A percentile compares a stretch with the other conserved stretches of the same genome.
phyloP scores from a whole-genome alignment of 2,797 vertebrate species.

The Enteromius afrohamiltoni region DNA sequence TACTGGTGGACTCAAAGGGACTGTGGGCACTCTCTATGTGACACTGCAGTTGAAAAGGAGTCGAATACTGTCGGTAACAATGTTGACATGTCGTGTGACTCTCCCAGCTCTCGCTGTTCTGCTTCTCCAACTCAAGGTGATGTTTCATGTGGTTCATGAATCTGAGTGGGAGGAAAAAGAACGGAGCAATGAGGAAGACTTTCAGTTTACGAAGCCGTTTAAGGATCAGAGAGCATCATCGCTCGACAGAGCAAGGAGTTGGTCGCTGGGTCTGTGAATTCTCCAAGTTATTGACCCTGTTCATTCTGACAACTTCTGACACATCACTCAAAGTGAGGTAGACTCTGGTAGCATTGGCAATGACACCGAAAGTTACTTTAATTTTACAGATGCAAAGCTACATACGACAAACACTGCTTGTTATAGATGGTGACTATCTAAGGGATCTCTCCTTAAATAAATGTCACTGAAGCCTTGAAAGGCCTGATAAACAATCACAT shows the following conservation, averaged over 20 bases:
- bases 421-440: background rate
- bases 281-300: background rate
- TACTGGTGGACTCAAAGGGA: slow-evolving; percentile 92
- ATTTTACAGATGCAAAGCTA: background rate
- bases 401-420: background rate
- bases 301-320: background rate
- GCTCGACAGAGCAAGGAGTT: too few relatives aligned
- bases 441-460: too few relatives aligned
- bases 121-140: slow-evolving; percentile 97
- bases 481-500: background rate
- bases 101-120: slow-evolving; percentile 98
- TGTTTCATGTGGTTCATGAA: slow-evolving; percentile 99
- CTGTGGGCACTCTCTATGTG: slow-evolving; percentile 98
- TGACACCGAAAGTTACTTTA: background rate
- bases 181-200: background rate
- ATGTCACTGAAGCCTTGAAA: background rate
- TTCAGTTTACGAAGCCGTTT: background rate
- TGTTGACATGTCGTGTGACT: slow-evolving; percentile 99
- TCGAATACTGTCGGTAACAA: slow-evolving; percentile 96
- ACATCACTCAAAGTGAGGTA: background rate
- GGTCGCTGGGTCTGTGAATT: too few relatives aligned
- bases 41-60: slow-evolving; percentile 97
- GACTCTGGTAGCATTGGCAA: background rate
- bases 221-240: background rate
- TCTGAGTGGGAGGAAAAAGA: slow-evolving; percentile 70